Evolutionary conservation across 2,888 invertebrate species (phyloP).

Genomic region (Plutella xylostella): DNA sequence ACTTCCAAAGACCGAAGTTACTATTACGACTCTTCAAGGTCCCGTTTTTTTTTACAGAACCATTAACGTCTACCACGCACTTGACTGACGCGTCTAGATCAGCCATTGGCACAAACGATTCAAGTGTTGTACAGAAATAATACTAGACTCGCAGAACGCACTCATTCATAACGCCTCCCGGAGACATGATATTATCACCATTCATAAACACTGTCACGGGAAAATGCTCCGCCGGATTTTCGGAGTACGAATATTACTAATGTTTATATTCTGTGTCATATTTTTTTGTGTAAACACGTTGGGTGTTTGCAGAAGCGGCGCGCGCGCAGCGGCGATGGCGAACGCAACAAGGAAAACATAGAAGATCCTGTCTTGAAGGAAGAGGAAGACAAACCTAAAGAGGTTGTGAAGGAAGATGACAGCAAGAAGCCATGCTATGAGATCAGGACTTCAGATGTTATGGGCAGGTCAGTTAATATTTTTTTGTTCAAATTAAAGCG

Average conservation of each 20-base stretch:
- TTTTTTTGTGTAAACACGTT: neutral
- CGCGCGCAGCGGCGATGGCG: constrained; percentile 34
- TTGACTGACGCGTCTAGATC: no score
- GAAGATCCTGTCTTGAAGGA: constrained; percentile 29
- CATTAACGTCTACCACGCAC: no score
- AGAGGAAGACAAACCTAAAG: constrained; percentile 22
- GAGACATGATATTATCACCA: constrained; percentile 28
- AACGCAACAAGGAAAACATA: constrained; percentile 50
- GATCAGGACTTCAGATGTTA: constrained; percentile 69
- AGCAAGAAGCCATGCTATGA: constrained; percentile 71
- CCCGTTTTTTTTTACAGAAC: no score
- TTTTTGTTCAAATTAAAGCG: neutral
- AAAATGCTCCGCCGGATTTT: constrained; percentile 46
- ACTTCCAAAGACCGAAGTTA: no score
- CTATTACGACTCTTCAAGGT: no score
- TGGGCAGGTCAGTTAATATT: constrained; percentile 62
- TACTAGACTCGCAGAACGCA: constrained; percentile 46
- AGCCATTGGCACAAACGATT: constrained; percentile 47
- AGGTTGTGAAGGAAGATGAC: constrained; percentile 53
- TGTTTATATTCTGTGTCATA: neutral
- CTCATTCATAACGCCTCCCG: constrained; percentile 43
- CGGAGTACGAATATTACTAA: constrained; percentile 30
- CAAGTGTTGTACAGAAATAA: constrained; percentile 63
- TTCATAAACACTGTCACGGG: constrained; percentile 20
- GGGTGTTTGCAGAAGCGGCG: constrained; percentile 40